Evolutionary conservation across 2,113 vertebrate genomes (phyloP).

Genomic region (Nycticebus coucang): DNA sequence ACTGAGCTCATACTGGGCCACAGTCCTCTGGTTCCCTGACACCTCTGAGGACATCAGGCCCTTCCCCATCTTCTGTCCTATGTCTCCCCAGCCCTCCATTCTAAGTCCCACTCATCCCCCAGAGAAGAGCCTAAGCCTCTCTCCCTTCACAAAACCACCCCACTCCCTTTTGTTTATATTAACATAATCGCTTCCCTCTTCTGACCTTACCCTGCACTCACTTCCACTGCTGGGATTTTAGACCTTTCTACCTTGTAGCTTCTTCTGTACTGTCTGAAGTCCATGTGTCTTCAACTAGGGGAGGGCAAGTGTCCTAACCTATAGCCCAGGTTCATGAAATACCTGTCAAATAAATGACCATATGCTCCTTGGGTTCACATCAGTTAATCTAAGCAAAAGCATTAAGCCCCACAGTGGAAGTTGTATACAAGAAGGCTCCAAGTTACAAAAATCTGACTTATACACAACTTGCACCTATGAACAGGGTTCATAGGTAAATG

Average conservation of each 20-base stretch:
- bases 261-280: not conserved
- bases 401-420: not conserved
- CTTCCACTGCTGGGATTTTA: not conserved
- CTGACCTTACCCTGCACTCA: not conserved
- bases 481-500: too few relatives aligned
- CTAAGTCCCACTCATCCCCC: not conserved
- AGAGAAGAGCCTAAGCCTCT: not conserved
- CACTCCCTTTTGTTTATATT: not conserved
- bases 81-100: not conserved
- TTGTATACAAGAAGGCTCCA: not conserved
- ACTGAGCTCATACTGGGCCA: not conserved
- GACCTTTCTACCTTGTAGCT: not conserved
- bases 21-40: not conserved
- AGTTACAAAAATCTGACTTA: too few relatives aligned
- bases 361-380: not conserved
- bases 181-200: not conserved
- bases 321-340: not conserved
- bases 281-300: not conserved
- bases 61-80: not conserved
- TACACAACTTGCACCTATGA: too few relatives aligned
- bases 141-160: not conserved
- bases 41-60: not conserved
- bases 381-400: not conserved
- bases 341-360: conserved; percentile 1
- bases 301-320: not conserved